phyloP scores from a whole-genome alignment of 2,797 vertebrate genomes.

The Ataeniobius toweri region DNA sequence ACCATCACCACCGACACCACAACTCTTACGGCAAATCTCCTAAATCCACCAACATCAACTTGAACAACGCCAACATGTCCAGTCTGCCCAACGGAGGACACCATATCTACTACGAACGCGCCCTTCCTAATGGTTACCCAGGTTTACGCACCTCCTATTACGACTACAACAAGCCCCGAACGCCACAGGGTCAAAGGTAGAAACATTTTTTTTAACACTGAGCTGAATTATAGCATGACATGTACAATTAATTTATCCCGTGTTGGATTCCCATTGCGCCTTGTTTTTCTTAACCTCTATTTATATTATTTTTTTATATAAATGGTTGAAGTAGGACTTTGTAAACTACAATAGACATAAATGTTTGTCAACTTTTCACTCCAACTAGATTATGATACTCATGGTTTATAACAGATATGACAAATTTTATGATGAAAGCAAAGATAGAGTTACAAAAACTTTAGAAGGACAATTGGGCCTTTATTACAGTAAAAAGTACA shows the following conservation, averaged over 20 bases:
- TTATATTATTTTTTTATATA: background rate
- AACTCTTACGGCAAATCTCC: slow-evolving; percentile 92
- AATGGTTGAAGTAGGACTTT: background rate
- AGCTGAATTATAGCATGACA: background rate
- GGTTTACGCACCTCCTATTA: slow-evolving; percentile 78
- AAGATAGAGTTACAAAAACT: background rate
- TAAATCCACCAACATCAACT: slow-evolving; percentile 98
- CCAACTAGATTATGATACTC: too few relatives aligned
- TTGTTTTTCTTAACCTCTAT: background rate
- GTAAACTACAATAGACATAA: too few relatives aligned
- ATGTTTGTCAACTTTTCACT: too few relatives aligned
- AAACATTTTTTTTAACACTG: slow-evolving; percentile 14
- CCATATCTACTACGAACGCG: slow-evolving; percentile 85
- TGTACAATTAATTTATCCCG: background rate
- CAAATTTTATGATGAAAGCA: too few relatives aligned
- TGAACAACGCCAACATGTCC: slow-evolving; percentile 98
- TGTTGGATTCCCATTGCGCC: background rate
- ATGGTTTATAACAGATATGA: too few relatives aligned
- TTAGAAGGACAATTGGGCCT: background rate
- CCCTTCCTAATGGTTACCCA: slow-evolving; percentile 84
- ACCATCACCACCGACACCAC: slow-evolving; percentile 90
- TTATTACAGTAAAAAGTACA: background rate
- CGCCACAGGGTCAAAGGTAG: slow-evolving; percentile 92
- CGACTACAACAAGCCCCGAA: slow-evolving; percentile 86
- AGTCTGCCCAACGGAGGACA: slow-evolving; percentile 90